phyloP scores from a whole-genome alignment of 2,113 vertebrate species.

The Melanotaenia duboulayi region DNA sequence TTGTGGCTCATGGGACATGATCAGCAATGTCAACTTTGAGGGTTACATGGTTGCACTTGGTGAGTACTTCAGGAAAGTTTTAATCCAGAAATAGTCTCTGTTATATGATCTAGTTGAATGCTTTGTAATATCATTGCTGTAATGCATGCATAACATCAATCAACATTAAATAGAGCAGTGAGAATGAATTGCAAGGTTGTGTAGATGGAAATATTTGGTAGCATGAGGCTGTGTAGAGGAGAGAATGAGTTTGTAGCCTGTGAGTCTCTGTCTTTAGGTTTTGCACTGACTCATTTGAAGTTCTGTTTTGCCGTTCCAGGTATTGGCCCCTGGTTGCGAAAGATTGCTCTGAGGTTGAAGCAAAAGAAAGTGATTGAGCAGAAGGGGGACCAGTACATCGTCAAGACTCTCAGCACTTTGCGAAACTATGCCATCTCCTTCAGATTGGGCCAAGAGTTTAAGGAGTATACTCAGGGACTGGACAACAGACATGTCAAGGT shows the following conservation, averaged over 20 bases:
- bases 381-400: constrained; percentile 77
- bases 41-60: constrained; percentile 89
- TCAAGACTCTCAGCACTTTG: constrained; percentile 87
- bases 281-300: neutral
- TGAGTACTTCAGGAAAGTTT: constrained; percentile 61
- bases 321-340: constrained; percentile 83
- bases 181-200: neutral
- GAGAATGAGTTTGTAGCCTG: neutral
- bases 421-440: constrained; percentile 86
- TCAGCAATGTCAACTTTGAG: constrained; percentile 88
- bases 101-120: neutral
- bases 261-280: neutral
- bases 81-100: neutral
- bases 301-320: constrained; percentile 70
- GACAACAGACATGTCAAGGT: constrained; percentile 91
- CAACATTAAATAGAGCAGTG: neutral
- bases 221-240: neutral
- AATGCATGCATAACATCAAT: neutral
- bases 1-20: constrained; percentile 88
- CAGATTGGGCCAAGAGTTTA: constrained; percentile 85
- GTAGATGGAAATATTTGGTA: neutral
- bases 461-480: constrained; percentile 89
- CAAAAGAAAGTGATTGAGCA: constrained; percentile 88
- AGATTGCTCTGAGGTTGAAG: constrained; percentile 86
- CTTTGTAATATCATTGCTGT: neutral